These are phyloP conservation scores for Adoxophyes honmai DNA, from an alignment of 1,140 invertebrate genomes.

Conservation along the genomic window DNA sequence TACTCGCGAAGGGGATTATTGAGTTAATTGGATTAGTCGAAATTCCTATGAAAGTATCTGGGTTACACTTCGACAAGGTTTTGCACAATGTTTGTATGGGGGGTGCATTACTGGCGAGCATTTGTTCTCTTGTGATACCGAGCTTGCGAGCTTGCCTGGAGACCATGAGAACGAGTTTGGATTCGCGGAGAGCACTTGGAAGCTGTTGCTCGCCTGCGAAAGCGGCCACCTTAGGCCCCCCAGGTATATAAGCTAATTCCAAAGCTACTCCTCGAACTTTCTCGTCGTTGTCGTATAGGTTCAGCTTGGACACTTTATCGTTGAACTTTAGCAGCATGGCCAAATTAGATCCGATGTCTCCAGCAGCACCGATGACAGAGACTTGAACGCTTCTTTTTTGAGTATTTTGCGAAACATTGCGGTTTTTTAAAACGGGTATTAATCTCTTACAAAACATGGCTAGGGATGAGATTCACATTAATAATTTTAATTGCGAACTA, in stretches of 20 bases:
- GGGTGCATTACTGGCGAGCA: slow-evolving; percentile 40
- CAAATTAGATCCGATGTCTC: slow-evolving; percentile 41
- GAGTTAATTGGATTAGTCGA: slow-evolving; percentile 51
- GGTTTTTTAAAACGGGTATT: slow-evolving; percentile 19
- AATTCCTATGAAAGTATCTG: slow-evolving; percentile 42
- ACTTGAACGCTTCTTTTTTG: slow-evolving; percentile 36
- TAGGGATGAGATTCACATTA: no score
- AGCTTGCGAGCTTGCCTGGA: slow-evolving; percentile 30
- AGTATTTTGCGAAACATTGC: background rate
- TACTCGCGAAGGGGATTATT: slow-evolving; percentile 48
- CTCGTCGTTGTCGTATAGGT: slow-evolving; percentile 43
- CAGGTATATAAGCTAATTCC: slow-evolving; percentile 34
- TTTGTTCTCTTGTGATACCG: slow-evolving; percentile 34
- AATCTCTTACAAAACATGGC: no score
- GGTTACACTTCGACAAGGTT: slow-evolving; percentile 34
- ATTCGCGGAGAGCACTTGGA: slow-evolving; percentile 26
- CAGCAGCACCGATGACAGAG: slow-evolving; percentile 40
- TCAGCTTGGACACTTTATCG: slow-evolving; percentile 28
- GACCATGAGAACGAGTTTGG: slow-evolving; percentile 43
- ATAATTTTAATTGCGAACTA: no score
- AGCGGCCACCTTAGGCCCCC: slow-evolving; percentile 28
- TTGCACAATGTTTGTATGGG: slow-evolving; percentile 36
- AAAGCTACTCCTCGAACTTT: slow-evolving; percentile 32
- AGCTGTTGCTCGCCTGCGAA: slow-evolving; percentile 30
- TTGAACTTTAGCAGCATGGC: slow-evolving; percentile 44